phyloP scores from a whole-genome alignment of 1,140 invertebrate species.

The Hyles euphorbiae region DNA sequence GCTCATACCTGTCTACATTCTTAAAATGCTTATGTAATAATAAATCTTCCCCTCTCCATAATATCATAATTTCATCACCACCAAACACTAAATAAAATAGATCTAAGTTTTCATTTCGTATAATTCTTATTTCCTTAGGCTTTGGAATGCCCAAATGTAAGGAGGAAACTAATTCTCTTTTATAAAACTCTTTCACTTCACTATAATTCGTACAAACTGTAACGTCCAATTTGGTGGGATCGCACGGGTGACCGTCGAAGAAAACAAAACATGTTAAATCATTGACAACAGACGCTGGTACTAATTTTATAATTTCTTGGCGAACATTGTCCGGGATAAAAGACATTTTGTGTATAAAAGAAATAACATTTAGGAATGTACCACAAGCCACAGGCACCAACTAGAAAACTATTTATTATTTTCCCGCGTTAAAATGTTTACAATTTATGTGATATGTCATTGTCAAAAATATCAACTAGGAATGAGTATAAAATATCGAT shows the following conservation, averaged over 20 bases:
- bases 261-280: constrained; percentile 43
- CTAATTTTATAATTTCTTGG: constrained; percentile 21
- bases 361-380: background rate
- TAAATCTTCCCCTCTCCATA: constrained; percentile 37
- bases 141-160: constrained; percentile 24
- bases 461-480: no score
- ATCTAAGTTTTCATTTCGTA: constrained; percentile 44
- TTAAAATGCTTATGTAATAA: constrained; percentile 26
- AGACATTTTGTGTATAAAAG: constrained; percentile 1
- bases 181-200: constrained; percentile 46
- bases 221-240: constrained; percentile 39
- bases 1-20: constrained; percentile 39
- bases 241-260: constrained; percentile 54
- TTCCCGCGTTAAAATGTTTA: no score
- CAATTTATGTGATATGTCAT: no score
- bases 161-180: constrained; percentile 36
- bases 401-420: no score
- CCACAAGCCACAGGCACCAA: no score
- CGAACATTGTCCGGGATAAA: background rate
- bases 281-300: constrained; percentile 28
- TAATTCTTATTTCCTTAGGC: constrained; percentile 32
- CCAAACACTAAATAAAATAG: constrained; percentile 48
- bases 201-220: constrained; percentile 37
- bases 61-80: constrained; percentile 36
- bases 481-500: background rate